phyloP scores from a whole-genome alignment of 2,797 vertebrate species.

The Chaenodraco wilsoni region DNA sequence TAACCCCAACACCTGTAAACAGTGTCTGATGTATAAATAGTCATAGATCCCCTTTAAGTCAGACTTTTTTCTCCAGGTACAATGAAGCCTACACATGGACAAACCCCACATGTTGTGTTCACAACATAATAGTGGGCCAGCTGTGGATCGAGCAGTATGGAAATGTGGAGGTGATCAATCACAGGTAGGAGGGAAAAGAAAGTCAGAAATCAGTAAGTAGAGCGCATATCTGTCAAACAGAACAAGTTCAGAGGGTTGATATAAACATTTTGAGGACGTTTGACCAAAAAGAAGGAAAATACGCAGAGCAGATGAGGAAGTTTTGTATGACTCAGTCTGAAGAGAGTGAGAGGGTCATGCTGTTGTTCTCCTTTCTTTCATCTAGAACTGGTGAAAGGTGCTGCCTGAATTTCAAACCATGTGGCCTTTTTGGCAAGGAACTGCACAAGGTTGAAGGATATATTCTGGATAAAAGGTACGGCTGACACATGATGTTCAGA shows the following conservation, averaged over 20 bases:
- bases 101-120: constrained; percentile 96
- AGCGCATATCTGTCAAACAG: background rate
- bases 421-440: constrained; percentile 96
- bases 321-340: constrained; percentile 27
- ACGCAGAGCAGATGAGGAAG: constrained; percentile 32
- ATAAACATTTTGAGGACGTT: constrained; percentile 26
- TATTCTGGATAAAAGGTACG: constrained; percentile 97
- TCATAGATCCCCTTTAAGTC: background rate
- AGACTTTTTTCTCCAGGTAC: constrained; percentile 78
- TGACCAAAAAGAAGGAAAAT: constrained; percentile 10
- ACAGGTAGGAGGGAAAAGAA: constrained; percentile 84
- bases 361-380: constrained; percentile 20
- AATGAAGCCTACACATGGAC: constrained; percentile 97
- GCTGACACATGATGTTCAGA: background rate
- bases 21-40: background rate
- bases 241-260: background rate
- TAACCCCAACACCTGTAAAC: background rate
- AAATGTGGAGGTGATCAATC: constrained; percentile 93
- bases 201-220: rapidly evolving
- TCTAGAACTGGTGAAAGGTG: constrained; percentile 94
- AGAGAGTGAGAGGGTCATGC: constrained; percentile 31
- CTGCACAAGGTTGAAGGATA: constrained; percentile 98
- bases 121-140: constrained; percentile 98
- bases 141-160: constrained; percentile 99
- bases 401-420: constrained; percentile 94